A percentile compares a stretch with the other conserved stretches of the same genome.
Conservation (phyloP, 1,140 invertebrate species). For the Drosophila suzukii region DNA sequence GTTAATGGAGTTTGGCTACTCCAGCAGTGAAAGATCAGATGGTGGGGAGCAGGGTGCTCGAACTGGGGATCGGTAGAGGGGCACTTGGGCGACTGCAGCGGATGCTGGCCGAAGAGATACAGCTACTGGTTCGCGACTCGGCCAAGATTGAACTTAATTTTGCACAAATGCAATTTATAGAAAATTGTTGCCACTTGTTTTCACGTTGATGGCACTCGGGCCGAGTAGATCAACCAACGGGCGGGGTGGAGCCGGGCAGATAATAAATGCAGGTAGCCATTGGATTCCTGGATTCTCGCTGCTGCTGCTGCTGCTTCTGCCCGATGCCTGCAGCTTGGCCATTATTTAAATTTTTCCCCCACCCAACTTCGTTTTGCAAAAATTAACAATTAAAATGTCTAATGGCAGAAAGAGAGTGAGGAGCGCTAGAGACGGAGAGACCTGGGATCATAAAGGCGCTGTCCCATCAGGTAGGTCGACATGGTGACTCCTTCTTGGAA, state of each 20-base stretch:
- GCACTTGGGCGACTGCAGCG: constrained; percentile 31
- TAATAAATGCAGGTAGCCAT: constrained; percentile 78
- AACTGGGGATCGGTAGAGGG: neutral
- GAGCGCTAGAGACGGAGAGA: constrained; percentile 3
- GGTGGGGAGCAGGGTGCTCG: constrained; percentile 7
- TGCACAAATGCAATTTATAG: constrained; percentile 82
- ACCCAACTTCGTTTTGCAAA: constrained; percentile 39
- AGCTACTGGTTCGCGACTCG: constrained; percentile 56
- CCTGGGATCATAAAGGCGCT: constrained; percentile 50
- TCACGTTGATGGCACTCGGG: constrained; percentile 77
- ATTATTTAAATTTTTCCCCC: constrained; percentile 72
- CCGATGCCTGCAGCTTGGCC: constrained; percentile 66
- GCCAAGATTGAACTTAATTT: constrained; percentile 82
- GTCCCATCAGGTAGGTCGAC: constrained; percentile 44
- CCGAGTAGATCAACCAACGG: neutral
- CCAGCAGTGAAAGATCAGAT: constrained; percentile 61
- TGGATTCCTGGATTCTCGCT: constrained; percentile 41
- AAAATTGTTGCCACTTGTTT: constrained; percentile 83
- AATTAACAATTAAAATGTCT: constrained; percentile 82
- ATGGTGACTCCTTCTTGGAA: constrained; percentile 61
- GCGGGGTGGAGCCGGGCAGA: constrained; percentile 13
- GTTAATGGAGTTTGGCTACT: constrained; percentile 83
- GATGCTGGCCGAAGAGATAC: constrained; percentile 54
- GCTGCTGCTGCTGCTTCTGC: constrained; percentile 1
- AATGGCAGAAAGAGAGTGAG: constrained; percentile 56